These are phyloP conservation scores for Cyprinodon brontotheroides DNA, from an alignment of 2,113 vertebrate species.

Conservation along the genomic window DNA sequence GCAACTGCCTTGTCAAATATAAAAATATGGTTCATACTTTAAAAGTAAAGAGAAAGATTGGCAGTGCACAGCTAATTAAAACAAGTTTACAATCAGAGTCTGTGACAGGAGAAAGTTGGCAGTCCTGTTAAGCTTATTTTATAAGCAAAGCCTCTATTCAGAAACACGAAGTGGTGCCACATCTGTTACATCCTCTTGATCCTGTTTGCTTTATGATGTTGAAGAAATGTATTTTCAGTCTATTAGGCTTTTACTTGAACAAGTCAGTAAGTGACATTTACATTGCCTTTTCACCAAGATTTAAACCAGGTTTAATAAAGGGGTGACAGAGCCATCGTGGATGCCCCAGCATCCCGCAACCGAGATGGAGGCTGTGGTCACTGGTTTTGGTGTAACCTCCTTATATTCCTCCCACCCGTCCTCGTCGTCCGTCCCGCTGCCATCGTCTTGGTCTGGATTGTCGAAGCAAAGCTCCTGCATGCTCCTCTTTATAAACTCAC, in stretches of 20 bases:
- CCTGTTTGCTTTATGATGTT: slow-evolving; percentile 57
- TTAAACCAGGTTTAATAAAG: slow-evolving; percentile 60
- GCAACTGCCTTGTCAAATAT: slow-evolving; percentile 75
- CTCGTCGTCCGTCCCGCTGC: slow-evolving; percentile 76
- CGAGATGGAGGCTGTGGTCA: slow-evolving; percentile 26
- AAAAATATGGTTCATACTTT: slow-evolving; percentile 70
- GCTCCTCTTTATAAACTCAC: slow-evolving; percentile 93
- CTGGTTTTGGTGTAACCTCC: background rate
- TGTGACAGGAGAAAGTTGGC: slow-evolving; percentile 34
- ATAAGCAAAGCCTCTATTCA: slow-evolving; percentile 49
- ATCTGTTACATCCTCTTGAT: slow-evolving; percentile 24
- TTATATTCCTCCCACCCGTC: slow-evolving; percentile 26
- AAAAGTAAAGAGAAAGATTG: slow-evolving; percentile 72
- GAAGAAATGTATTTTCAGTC: slow-evolving; percentile 13
- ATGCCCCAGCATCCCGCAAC: slow-evolving; percentile 55
- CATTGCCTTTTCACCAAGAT: slow-evolving; percentile 53
- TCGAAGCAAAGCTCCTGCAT: slow-evolving; percentile 94
- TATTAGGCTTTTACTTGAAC: slow-evolving; percentile 17
- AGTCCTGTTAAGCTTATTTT: slow-evolving; percentile 50
- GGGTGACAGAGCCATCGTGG: slow-evolving; percentile 79
- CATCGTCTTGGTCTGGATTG: slow-evolving; percentile 74
- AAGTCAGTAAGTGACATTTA: slow-evolving; percentile 57
- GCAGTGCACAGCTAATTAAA: slow-evolving; percentile 87
- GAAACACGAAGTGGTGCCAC: slow-evolving; percentile 42
- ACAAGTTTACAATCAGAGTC: slow-evolving; percentile 46